Conservation (phyloP, 1,140 invertebrate species). For the Drosophila bifasciata region DNA sequence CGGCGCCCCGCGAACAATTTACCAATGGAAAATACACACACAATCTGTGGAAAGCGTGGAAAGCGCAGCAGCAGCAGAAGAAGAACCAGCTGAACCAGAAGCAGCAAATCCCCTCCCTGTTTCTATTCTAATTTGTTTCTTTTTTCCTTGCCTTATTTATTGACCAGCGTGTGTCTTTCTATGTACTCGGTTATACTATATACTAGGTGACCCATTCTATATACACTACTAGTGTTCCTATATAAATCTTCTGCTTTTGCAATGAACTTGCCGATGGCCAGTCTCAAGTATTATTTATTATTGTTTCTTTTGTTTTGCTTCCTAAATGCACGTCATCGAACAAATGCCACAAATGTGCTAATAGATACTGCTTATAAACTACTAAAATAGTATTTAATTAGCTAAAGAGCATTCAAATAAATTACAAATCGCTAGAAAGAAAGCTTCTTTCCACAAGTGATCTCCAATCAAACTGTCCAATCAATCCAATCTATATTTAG, state of each 20-base stretch:
- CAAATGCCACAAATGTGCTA: no score
- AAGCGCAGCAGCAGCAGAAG: conserved; percentile 31
- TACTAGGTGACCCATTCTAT: conserved; percentile 5
- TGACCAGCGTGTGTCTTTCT: conserved; percentile 48
- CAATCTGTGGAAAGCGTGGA: conserved; percentile 45
- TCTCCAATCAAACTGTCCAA: no score
- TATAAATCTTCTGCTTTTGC: conserved; percentile 19
- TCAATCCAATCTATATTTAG: no score
- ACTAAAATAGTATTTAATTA: no score
- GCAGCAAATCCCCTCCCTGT: conserved; percentile 44
- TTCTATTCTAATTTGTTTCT: conserved; percentile 37
- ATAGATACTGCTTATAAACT: no score
- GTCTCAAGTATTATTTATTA: conserved; percentile 43
- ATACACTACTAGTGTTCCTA: conserved; percentile 13
- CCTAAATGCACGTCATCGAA: conserved; percentile 20
- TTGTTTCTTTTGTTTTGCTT: conserved; percentile 33
- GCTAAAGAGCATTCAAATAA: no score
- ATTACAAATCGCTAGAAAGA: no score
- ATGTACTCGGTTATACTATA: conserved; percentile 30
- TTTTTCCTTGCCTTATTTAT: conserved; percentile 40
- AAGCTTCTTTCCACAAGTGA: no score
- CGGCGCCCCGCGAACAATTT: conserved; percentile 36
- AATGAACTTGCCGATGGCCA: conserved; percentile 49
- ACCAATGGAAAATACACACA: conserved; percentile 44
- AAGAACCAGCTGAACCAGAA: conserved; percentile 11